phyloP scores from a whole-genome alignment of 2,888 invertebrate genomes.

The Seira ritae region DNA sequence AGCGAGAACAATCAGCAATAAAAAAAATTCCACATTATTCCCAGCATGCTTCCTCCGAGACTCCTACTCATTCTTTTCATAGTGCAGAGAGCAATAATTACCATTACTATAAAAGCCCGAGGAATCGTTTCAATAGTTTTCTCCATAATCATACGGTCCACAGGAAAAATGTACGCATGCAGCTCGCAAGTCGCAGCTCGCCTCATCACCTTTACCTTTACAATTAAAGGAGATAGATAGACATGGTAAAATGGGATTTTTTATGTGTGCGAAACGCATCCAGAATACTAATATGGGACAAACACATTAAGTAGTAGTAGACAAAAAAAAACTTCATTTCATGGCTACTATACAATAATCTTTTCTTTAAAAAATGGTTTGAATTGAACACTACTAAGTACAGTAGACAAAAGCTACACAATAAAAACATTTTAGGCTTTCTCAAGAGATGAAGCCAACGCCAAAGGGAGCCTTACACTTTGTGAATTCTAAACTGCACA shows the following conservation, averaged over 20 bases:
- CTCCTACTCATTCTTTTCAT: conserved; percentile 1
- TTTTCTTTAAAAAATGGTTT: not conserved
- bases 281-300: conserved; percentile 30
- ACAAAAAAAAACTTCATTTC: not conserved
- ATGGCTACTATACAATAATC: not conserved
- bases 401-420: no score
- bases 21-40: conserved; percentile 5
- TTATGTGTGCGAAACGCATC: conserved; percentile 24
- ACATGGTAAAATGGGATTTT: conserved; percentile 11
- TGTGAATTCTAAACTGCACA: no score
- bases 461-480: not conserved
- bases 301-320: not conserved
- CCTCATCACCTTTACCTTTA: not conserved
- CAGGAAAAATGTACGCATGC: not conserved
- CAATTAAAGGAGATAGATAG: not conserved
- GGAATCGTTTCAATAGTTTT: not conserved
- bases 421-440: no score
- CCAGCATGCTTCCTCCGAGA: conserved; percentile 6
- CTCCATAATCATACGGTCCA: conserved; percentile 6
- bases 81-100: not conserved
- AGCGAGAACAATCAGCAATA: conserved; percentile 16
- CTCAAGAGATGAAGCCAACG: no score
- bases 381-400: not conserved
- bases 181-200: not conserved
- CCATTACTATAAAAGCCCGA: conserved; percentile 13